Conservation (phyloP, 2,888 invertebrate genomes). For the Trissolcus japonicus region DNA sequence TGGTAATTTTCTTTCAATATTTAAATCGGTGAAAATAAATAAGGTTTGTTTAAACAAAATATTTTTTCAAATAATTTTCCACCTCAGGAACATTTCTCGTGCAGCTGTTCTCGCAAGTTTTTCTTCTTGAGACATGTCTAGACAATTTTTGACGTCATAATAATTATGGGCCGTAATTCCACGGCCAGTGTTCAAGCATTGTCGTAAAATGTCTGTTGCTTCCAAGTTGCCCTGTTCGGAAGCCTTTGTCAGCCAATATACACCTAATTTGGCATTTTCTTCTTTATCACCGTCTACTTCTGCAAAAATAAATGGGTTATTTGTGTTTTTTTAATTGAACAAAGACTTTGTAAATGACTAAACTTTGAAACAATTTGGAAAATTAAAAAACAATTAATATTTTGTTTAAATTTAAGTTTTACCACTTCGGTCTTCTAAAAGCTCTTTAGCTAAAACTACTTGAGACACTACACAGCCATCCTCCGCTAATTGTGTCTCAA, state of each 20-base stretch:
- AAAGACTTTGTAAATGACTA: neutral
- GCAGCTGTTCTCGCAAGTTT: slow-evolving; percentile 92
- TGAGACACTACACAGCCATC: slow-evolving; percentile 94
- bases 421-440: slow-evolving; percentile 86
- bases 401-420: slow-evolving; percentile 2
- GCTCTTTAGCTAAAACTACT: slow-evolving; percentile 89
- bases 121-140: slow-evolving; percentile 90
- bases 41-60: neutral
- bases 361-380: slow-evolving; percentile 1
- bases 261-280: slow-evolving; percentile 88
- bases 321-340: neutral
- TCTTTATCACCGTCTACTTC: slow-evolving; percentile 83
- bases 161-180: slow-evolving; percentile 86
- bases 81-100: slow-evolving; percentile 90
- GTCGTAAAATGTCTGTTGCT: slow-evolving; percentile 86
- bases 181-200: slow-evolving; percentile 84
- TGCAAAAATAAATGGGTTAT: slow-evolving; percentile 66
- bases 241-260: slow-evolving; percentile 94
- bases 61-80: slow-evolving; percentile 35
- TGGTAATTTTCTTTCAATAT: neutral
- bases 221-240: slow-evolving; percentile 94
- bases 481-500: slow-evolving; percentile 86
- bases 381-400: neutral
- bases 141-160: slow-evolving; percentile 85
- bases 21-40: neutral